Evolutionary conservation across 2,797 vertebrate genomes (phyloP), one percentile per base, ranked within the genome.

Genomic region (Florisuga fusca): DNA sequence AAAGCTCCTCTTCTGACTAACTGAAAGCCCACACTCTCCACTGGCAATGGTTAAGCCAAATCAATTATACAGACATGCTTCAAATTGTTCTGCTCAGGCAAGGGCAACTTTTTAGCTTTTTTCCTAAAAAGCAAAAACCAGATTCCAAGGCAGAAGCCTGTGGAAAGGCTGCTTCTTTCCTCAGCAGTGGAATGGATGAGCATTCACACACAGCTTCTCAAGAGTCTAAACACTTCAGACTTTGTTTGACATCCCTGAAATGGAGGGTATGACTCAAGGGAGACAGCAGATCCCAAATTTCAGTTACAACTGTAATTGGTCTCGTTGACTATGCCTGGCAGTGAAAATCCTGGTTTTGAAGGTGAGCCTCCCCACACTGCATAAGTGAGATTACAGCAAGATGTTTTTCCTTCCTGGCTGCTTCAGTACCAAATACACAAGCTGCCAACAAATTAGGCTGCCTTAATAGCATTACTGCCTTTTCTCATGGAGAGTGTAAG

Each of bases 361-460:
- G 94, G 90, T 93, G 41, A 93, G 79, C 53, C 46, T 87, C 29
- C 19, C 31, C 36, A 68, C 4, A 77, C 84, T 38, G 26, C 15
- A 1, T 27, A 67, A 55, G 17, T 76, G 53, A 89, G 88, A 90
- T 91, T 90, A 94, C 33, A 77, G 77, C 33, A 84, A 41, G 41
- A 81, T 46, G 23, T 22, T 84, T 78, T 87, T 62, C 43, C 48
- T 84, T 86, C 69, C 80, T 68, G 46, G 83, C 43, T 94, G 64
- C 53, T 77, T 50, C 50, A 54, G 20, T 55, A 91, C 43, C 83
- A 91, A 94, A 94, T 43, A 87, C 61, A 84, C 94, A 88, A 93
- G 83, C 83, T 94, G 90, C 91, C 90, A 96, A 90, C 67, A 94
- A 94, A 94, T 93, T 64, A 88, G 91, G 46, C 66, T 93, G 79